Evolutionary conservation across 1,140 invertebrate genomes (phyloP).

Genomic region (Thalassaphorura encarpata): DNA sequence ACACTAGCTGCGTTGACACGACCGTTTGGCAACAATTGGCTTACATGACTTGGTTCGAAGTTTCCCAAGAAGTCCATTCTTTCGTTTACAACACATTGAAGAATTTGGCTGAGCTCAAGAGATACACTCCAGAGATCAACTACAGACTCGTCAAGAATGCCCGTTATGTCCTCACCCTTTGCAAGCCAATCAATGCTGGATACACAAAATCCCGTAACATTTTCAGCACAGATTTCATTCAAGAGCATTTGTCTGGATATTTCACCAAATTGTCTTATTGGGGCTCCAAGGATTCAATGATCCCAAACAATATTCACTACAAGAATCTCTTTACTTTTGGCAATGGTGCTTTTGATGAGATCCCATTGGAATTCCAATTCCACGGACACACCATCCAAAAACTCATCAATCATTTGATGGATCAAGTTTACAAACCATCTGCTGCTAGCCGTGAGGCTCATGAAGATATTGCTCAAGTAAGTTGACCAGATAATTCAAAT

Average conservation of each 20-base stretch:
- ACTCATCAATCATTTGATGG: not conserved
- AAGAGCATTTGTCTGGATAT: slow-evolving; percentile 16
- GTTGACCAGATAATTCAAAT: no score
- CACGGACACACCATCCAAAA: slow-evolving; percentile 17
- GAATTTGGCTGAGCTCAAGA: slow-evolving; percentile 15
- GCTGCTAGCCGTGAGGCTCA: slow-evolving; percentile 6
- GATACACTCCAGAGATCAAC: slow-evolving; percentile 4
- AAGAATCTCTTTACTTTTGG: slow-evolving; percentile 23
- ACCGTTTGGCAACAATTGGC: slow-evolving; percentile 33
- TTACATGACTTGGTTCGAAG: slow-evolving; percentile 29
- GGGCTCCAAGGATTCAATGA: slow-evolving; percentile 19
- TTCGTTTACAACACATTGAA: slow-evolving; percentile 29
- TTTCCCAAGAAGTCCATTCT: slow-evolving; percentile 25
- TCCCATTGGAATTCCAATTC: slow-evolving; percentile 20
- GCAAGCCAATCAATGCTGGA: slow-evolving; percentile 26
- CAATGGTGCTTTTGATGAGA: slow-evolving; percentile 17
- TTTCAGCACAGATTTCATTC: slow-evolving; percentile 15
- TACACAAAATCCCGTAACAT: slow-evolving; percentile 25
- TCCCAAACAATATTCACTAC: slow-evolving; percentile 28
- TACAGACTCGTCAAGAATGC: slow-evolving; percentile 15
- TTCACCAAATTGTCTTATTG: slow-evolving; percentile 16
- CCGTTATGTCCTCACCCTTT: slow-evolving; percentile 22
- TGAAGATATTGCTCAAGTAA: slow-evolving; percentile 17
- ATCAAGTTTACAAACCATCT: not conserved
- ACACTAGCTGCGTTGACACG: slow-evolving; percentile 23